phyloP scores from a whole-genome alignment of 2,113 vertebrate species.

The Tupaia chinensis region DNA sequence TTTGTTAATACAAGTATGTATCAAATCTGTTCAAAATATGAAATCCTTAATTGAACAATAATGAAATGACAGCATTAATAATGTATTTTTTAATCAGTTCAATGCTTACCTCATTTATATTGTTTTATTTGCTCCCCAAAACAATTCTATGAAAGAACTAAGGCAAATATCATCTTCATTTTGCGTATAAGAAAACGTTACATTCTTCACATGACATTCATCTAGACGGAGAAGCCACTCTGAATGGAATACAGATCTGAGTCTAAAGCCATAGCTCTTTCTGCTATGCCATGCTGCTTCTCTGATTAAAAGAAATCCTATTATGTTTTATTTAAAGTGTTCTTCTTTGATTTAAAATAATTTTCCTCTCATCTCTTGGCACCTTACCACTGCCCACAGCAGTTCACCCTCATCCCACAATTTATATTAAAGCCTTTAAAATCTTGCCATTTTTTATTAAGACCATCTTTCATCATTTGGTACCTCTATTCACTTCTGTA shows the following conservation, averaged over 20 bases:
- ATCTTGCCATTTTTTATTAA: slow-evolving; percentile 78
- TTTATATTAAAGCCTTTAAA: slow-evolving; percentile 81
- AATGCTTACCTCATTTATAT: slow-evolving; percentile 8
- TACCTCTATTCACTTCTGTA: slow-evolving; percentile 71
- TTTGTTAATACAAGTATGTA: not conserved
- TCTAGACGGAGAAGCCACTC: slow-evolving; percentile 42
- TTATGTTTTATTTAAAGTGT: slow-evolving; percentile 84
- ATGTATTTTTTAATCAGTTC: not conserved
- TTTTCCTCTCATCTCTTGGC: slow-evolving; percentile 81
- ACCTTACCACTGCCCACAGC: slow-evolving; percentile 78
- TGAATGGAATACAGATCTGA: slow-evolving; percentile 73
- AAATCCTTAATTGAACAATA: slow-evolving; percentile 7
- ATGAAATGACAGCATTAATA: not conserved
- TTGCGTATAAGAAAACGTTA: slow-evolving; percentile 56
- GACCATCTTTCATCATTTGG: slow-evolving; percentile 78
- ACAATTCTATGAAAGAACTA: not conserved
- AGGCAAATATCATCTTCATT: not conserved
- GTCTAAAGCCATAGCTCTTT: slow-evolving; percentile 42
- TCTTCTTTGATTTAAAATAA: slow-evolving; percentile 84
- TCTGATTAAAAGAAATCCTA: slow-evolving; percentile 83
- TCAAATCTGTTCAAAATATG: not conserved
- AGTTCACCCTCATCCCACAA: slow-evolving; percentile 67
- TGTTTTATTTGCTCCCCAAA: slow-evolving; percentile 28
- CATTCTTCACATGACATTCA: slow-evolving; percentile 35
- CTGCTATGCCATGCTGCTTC: slow-evolving; percentile 64